These are phyloP conservation scores for Lottia scabra DNA, from an alignment of 2,888 invertebrate species.

Conservation along the genomic window DNA sequence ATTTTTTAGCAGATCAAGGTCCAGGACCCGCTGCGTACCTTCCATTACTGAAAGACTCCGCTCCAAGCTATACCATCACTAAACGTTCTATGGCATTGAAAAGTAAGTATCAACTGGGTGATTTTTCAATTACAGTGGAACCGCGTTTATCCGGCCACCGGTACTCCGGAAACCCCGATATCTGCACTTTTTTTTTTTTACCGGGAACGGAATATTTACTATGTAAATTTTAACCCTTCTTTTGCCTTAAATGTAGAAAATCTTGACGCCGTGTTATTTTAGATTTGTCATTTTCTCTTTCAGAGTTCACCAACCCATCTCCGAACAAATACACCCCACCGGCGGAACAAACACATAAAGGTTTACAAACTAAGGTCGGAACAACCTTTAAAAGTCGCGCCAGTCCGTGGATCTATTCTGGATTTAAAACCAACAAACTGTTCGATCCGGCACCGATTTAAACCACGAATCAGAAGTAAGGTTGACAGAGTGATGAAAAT, in stretches of 20 bases:
- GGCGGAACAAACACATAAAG: slow-evolving; percentile 31
- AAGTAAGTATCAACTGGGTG: background rate
- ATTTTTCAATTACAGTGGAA: too few relatives aligned
- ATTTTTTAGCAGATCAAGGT: slow-evolving; percentile 24
- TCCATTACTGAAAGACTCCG: background rate
- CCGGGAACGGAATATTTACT: too few relatives aligned
- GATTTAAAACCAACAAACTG: slow-evolving; percentile 41
- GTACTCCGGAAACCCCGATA: too few relatives aligned
- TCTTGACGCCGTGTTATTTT: too few relatives aligned
- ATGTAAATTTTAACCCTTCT: too few relatives aligned
- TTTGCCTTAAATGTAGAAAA: too few relatives aligned
- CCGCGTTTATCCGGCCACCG: too few relatives aligned
- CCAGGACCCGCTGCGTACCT: slow-evolving; percentile 36
- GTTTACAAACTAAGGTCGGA: slow-evolving; percentile 27
- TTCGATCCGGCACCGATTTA: slow-evolving; percentile 22
- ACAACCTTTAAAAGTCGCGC: slow-evolving; percentile 47
- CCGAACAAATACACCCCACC: slow-evolving; percentile 40
- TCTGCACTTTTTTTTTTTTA: too few relatives aligned
- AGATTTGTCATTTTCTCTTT: slow-evolving; percentile 12
- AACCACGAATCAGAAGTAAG: too few relatives aligned
- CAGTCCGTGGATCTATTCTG: slow-evolving; percentile 52
- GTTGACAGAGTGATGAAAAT: too few relatives aligned
- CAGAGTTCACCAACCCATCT: slow-evolving; percentile 41
- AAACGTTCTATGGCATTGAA: slow-evolving; percentile 4
- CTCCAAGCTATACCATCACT: slow-evolving; percentile 18